These are phyloP conservation scores for Eidolon dupreanum DNA, from an alignment of 2,797 vertebrate genomes.

Conservation along the genomic window DNA sequence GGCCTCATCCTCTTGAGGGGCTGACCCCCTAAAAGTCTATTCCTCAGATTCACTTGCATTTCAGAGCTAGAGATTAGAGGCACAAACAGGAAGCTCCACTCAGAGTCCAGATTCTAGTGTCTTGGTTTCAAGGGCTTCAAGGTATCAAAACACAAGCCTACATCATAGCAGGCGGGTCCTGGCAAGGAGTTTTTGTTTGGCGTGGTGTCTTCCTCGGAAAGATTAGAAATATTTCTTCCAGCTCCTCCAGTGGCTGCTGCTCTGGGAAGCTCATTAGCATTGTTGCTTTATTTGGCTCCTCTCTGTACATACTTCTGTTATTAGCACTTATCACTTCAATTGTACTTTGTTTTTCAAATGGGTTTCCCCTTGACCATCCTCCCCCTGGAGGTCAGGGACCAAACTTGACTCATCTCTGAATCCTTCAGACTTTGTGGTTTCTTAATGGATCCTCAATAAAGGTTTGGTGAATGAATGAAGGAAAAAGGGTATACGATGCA, in stretches of 20 bases:
- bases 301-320: background rate
- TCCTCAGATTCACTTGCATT: background rate
- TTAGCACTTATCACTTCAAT: background rate
- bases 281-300: background rate
- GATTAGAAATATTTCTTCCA: background rate
- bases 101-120: background rate
- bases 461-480: background rate
- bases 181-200: background rate
- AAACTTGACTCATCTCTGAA: background rate
- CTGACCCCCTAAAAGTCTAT: background rate
- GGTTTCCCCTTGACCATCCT: background rate
- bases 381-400: background rate
- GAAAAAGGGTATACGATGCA: background rate
- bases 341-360: background rate
- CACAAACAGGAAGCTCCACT: background rate
- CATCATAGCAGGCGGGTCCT: background rate
- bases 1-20: background rate
- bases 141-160: background rate
- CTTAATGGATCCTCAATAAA: background rate
- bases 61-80: background rate
- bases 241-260: background rate
- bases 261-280: background rate
- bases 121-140: background rate
- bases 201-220: background rate
- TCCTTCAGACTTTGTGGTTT: background rate